Evolutionary conservation across 1,140 invertebrate genomes (phyloP), one percentile per base, ranked within the genome.

Genomic region (Drosophila lacteicornis): DNA sequence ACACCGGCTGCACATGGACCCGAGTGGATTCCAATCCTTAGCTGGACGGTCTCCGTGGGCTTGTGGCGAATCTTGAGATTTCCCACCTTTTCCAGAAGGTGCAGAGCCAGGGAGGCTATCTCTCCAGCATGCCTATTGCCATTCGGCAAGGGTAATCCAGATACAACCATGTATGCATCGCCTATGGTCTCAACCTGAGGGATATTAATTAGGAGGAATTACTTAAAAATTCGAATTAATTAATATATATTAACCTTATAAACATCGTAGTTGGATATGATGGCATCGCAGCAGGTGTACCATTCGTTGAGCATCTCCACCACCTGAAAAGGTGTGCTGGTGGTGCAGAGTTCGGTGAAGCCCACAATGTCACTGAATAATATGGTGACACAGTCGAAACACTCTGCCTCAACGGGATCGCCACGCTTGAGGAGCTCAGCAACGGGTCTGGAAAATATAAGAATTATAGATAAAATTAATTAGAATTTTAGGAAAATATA

Each of bases 141-240:
- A 91, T 96, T 96, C 77, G 96, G 94, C 7, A 96, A 94, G 0
- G 98, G 98, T 65, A 98, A 94, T 1, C 98, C 98, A 17, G 97
- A 97, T n/a, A 98, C 98, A 4, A 98, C 92, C 97, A 99, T 98
- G 93, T 99, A 99, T 3, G 98, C 98, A 93, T 98, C 98, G 2
- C 98, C 98, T 77, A 99, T 99, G 0, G 98, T 99, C 93, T 99
- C 98, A 53, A 98, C 97, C 96, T 97, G 78, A 17, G 6, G 15
- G 4, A 40, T 12, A 15, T 67, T 17, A 8, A 17, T 17, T 19
- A 19, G 19, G n/a, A 6, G 9, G 9, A 19, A 8, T 4, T 91
- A 17, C 36, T 50, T 2, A 19, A 1, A 11, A 47, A 8, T 7
- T 2, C 1, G 6, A 12, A 43, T 6, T 8, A 12, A 43, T 6